phyloP scores from a whole-genome alignment of 2,888 invertebrate genomes.

The Campoletis raptor region DNA sequence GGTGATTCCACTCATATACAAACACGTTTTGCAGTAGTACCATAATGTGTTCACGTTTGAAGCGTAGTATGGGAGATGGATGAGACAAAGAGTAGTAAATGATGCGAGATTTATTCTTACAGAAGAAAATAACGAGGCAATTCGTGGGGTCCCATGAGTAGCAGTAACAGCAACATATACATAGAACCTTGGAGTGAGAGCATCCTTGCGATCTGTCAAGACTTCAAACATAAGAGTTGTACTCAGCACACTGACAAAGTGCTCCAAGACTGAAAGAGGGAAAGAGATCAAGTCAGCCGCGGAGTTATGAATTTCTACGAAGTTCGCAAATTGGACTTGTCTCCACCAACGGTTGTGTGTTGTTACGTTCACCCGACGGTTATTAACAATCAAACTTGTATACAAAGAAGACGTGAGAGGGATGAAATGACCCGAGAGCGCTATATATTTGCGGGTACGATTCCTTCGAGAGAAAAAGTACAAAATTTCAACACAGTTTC shows the following conservation, averaged over 20 bases:
- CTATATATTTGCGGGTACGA: neutral
- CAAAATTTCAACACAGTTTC: conserved; percentile 3
- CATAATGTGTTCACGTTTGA: neutral
- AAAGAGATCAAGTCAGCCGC: conserved; percentile 8
- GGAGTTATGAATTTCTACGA: conserved; percentile 48
- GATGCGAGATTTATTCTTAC: conserved; percentile 60
- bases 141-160: conserved; percentile 16
- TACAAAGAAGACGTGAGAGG: neutral
- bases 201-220: conserved; percentile 31
- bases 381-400: conserved; percentile 53
- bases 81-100: conserved; percentile 33
- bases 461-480: conserved; percentile 7
- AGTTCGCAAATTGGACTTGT: conserved; percentile 54
- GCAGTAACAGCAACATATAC: neutral
- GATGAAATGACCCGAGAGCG: neutral
- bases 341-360: conserved; percentile 9
- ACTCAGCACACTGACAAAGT: conserved; percentile 5
- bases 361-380: conserved; percentile 1
- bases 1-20: conserved; percentile 1
- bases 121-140: conserved; percentile 59
- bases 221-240: neutral
- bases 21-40: neutral
- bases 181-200: neutral
- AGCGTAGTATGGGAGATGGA: neutral
- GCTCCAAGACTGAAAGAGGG: neutral